Percentiles rank a stretch among this genome's conserved stretches.
phyloP scores from a whole-genome alignment of 2,888 invertebrate species.

The Phengaris alcon region DNA sequence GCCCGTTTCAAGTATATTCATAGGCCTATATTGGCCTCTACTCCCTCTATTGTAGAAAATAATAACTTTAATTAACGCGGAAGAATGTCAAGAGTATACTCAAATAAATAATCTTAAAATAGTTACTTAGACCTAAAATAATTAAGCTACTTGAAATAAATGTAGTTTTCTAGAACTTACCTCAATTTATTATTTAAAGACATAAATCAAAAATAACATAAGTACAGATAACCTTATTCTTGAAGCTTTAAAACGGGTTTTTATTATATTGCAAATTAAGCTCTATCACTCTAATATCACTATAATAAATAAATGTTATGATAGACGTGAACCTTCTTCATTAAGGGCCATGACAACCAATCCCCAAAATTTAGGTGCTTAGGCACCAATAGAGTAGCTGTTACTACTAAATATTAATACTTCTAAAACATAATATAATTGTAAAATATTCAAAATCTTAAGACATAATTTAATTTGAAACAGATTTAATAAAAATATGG shows the following conservation, averaged over 20 bases:
- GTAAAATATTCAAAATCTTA: neutral
- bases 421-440: neutral
- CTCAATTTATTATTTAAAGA: too few species aligned
- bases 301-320: neutral
- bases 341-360: neutral
- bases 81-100: neutral
- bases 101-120: neutral
- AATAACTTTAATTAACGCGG: neutral
- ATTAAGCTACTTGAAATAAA: too few species aligned
- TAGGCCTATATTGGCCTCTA: neutral
- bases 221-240: too few species aligned
- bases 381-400: neutral
- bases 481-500: neutral
- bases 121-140: too few species aligned
- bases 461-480: neutral
- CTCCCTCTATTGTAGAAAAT: neutral
- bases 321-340: neutral
- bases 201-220: too few species aligned
- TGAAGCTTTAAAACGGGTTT: too few species aligned
- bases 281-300: too few species aligned
- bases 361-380: neutral
- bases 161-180: too few species aligned
- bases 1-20: neutral
- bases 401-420: neutral
- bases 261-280: too few species aligned